Evolutionary conservation across 2,113 vertebrate species (phyloP), one percentile per base, ranked within the genome.

Genomic region (Heterotis niloticus): DNA sequence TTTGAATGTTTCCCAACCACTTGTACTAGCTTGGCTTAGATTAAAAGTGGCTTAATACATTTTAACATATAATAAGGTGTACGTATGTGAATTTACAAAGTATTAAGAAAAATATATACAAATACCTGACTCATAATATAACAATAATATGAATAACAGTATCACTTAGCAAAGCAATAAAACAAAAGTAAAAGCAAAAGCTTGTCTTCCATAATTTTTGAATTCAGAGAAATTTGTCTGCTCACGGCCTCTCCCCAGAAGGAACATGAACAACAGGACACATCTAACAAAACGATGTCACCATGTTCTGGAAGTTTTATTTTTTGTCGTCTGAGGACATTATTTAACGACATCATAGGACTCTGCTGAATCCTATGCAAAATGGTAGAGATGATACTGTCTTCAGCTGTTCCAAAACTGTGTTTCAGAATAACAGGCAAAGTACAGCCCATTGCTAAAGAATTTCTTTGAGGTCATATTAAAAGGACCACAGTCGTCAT

Each of bases 381-480:
- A 44, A 57, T 60, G n/a, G 24, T 57, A 59, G 56, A 60, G n/a
- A 18, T 64, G 14, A 72, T 72, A 1, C 26, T 26, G 17, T 60
- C 54, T 23, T 59, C 23, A 28, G 14, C 20, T 64, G 34, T 16
- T 59, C 34, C 9, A 29, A 78, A 16, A 68, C 68, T 62, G 13
- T 44, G 24, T 72, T 68, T n/a, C 72, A 76, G 28, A 12, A 44
- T 75, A 18, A 28, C 70, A 18, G 51, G 28, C 18, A 74, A 70
- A 62, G 60, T 57, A 68, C 24, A 69, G 71, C 62, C 57, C 54
- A 75, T 44, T 78, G 67, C 79, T 60, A 29, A 74, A 75, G 75
- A 81, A 66, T 66, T 56, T 70, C 70, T 59, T 73, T 75, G 75
- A 81, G 82, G 64, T 78, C 64, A 75, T 65, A 65, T 28, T 78